phyloP scores from a whole-genome alignment of 2,888 invertebrate species.

The Rhingia campestris region DNA sequence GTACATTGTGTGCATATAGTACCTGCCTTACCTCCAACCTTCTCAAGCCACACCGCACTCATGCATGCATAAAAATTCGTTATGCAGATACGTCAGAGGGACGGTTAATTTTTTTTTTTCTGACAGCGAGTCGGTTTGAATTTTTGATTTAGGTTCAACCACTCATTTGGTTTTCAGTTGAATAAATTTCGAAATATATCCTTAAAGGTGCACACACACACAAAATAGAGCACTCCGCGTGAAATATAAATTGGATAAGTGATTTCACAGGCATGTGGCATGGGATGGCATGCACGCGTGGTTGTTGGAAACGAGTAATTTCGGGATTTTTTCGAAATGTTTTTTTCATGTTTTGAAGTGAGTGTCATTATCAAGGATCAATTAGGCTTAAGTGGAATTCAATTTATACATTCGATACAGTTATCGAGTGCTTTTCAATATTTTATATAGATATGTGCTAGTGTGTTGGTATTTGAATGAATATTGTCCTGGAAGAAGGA shows the following conservation, averaged over 20 bases:
- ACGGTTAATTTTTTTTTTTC: no score
- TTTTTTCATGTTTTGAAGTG: not conserved
- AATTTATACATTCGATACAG: not conserved
- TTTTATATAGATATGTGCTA: no score
- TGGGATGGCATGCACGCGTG: not conserved
- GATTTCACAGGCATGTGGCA: not conserved
- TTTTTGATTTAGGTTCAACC: constrained; percentile 44
- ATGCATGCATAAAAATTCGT: not conserved
- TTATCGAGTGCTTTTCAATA: no score
- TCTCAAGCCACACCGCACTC: constrained; percentile 3
- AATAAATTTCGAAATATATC: constrained; percentile 34
- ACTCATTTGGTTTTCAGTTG: constrained; percentile 36
- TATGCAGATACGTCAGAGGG: not conserved
- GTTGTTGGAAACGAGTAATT: not conserved
- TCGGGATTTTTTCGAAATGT: not conserved
- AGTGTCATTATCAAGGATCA: not conserved
- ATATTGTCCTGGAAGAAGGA: no score
- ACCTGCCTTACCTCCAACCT: constrained; percentile 2
- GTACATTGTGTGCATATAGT: not conserved
- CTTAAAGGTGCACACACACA: not conserved
- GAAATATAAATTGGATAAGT: constrained; percentile 14
- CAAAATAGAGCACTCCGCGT: not conserved
- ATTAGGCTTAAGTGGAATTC: not conserved
- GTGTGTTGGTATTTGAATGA: no score
- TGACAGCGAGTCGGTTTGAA: constrained; percentile 2